Base-by-base conservation (phyloP, 2,113 vertebrate species). In the Elephantulus edwardii region DNA sequence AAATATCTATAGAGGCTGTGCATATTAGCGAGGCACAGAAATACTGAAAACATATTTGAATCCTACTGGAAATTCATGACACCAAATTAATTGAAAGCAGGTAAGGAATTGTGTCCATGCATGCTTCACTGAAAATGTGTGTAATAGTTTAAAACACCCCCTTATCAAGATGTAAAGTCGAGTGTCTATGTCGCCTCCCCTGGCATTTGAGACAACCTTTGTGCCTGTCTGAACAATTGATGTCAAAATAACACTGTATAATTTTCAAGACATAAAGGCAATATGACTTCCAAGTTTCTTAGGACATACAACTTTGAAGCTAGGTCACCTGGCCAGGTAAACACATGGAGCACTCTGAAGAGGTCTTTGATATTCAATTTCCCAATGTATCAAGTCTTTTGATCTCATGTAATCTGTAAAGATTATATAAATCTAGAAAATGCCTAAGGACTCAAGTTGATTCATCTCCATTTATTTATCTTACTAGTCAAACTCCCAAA, bases 1-100 rank as follows among this genome's bases (percentile, higher is more conserved):
- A 94, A 86, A 89, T 10, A 20, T 83, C 83, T 92, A 74, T 85
- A 70, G 89, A 83, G 82, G 89, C 93, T 76, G 94, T 58, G 86
- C 84, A 64, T 74, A 80, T 96, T 86, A 93, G 79, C 42, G 84
- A 86, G 90, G 74, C 35, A 38, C 4, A 88, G 38, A 46, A 40
- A 24, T 17, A 86, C 75, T 91, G 77, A 91, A 87, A 90, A 89
- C 58, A 40, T 33, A 6, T 84, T 50, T 85, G 71, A 84, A 54
- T 75, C 40, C 30, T 12, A 50, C 17, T 72, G 78, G 94, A 87
- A 95, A 93, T 70, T 76, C 75, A 86, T 77, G 79, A 95, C 24
- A 83, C 38, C 12, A 44, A 92, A 78, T 82, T 46, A 76, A 87
- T 30, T 87, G 64, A 81, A 92, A 94, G n/a, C 26, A 26, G 89